Percentiles rank a stretch among this genome's conserved stretches.
These are phyloP conservation scores for Drosophila affinis DNA, from an alignment of 2,888 invertebrate species.

Conservation along the genomic window DNA sequence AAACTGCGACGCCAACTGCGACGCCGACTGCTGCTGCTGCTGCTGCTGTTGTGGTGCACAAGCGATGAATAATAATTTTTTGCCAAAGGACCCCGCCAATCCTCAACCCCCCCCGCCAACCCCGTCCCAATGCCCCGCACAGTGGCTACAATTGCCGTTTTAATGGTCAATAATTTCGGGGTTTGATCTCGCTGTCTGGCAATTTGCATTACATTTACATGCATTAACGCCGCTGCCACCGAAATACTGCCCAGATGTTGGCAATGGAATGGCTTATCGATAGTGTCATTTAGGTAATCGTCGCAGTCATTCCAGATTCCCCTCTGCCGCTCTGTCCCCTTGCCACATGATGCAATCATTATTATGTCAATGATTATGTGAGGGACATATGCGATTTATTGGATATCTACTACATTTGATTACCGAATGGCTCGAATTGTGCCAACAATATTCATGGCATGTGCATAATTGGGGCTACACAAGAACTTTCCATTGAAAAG, in stretches of 20 bases:
- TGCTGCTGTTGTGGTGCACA: slow-evolving; percentile 48
- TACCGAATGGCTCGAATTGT: no score
- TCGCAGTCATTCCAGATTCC: slow-evolving; percentile 15
- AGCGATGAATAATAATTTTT: slow-evolving; percentile 78
- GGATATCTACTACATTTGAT: no score
- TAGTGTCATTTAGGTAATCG: slow-evolving; percentile 37
- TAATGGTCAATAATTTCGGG: slow-evolving; percentile 65
- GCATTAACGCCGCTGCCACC: slow-evolving; percentile 9
- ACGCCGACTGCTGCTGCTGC: background rate
- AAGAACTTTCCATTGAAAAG: background rate
- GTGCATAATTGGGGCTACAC: no score
- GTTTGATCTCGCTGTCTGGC: slow-evolving; percentile 50
- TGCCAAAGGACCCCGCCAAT: slow-evolving; percentile 41
- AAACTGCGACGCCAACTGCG: slow-evolving; percentile 7
- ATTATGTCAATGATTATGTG: slow-evolving; percentile 25
- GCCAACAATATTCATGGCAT: no score
- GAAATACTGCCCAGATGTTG: slow-evolving; percentile 28
- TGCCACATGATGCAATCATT: slow-evolving; percentile 20
- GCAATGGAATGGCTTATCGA: slow-evolving; percentile 25
- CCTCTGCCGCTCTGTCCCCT: no score
- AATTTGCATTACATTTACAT: slow-evolving; percentile 43
- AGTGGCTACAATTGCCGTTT: slow-evolving; percentile 67
- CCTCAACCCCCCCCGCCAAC: background rate
- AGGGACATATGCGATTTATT: background rate
- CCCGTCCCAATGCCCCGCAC: slow-evolving; percentile 32